These are phyloP conservation scores for Ormyrus pomaceus DNA, from an alignment of 2,888 invertebrate species.

Conservation along the genomic window DNA sequence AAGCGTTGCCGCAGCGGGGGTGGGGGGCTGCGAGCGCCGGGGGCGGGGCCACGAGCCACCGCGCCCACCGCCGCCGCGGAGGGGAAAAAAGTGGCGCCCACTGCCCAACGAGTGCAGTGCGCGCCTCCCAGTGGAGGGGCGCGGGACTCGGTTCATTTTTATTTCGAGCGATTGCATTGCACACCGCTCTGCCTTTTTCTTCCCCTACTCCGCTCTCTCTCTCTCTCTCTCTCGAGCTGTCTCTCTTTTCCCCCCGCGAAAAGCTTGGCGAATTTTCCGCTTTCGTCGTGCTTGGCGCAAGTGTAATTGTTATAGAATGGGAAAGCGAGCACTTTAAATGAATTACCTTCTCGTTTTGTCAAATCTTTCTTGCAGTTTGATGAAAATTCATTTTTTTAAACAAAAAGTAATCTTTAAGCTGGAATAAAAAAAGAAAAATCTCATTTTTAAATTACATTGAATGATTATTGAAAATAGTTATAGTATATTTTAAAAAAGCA, in stretches of 20 bases:
- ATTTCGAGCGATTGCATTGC: background rate
- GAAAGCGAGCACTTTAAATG: constrained; percentile 4
- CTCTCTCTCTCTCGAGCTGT: constrained; percentile 27
- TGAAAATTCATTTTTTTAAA: no score
- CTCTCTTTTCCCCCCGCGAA: constrained; percentile 11
- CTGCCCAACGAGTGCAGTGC: constrained; percentile 51
- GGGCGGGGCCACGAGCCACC: constrained; percentile 76
- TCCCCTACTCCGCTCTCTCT: constrained; percentile 34
- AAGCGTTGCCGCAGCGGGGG: background rate
- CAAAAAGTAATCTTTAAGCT: no score
- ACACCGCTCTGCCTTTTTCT: background rate
- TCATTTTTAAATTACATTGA: no score
- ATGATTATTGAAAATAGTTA: no score
- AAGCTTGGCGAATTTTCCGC: constrained; percentile 49
- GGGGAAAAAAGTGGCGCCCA: constrained; percentile 67
- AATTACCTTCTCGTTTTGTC: constrained; percentile 3
- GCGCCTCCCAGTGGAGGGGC: constrained; percentile 32
- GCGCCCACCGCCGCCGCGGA: constrained; percentile 72
- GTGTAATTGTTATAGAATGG: constrained; percentile 11
- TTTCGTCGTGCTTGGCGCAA: background rate
- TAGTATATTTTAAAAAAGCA: no score
- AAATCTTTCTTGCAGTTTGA: background rate
- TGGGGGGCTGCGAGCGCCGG: constrained; percentile 58
- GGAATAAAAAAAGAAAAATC: no score
- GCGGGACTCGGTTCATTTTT: constrained; percentile 31